A percentile compares a stretch with the other conserved stretches of the same genome.
These are phyloP conservation scores for Aulostomus chinensis DNA, from an alignment of 2,797 vertebrate species.

Conservation along the genomic window DNA sequence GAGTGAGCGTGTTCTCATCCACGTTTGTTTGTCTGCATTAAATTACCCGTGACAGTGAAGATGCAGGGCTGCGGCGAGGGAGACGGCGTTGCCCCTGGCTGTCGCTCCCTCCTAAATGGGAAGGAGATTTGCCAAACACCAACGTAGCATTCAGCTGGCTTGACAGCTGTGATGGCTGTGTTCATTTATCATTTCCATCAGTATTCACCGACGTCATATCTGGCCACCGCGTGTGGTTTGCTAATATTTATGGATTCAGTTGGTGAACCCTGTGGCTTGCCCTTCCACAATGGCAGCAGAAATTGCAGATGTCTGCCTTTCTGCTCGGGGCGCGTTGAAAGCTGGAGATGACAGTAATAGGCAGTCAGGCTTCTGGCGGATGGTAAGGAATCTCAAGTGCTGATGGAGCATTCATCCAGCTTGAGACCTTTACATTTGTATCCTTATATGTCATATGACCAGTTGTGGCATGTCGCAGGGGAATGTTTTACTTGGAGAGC, in stretches of 20 bases:
- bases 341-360: conserved; percentile 33
- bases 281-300: conserved; percentile 41
- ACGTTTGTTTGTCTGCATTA: too few relatives aligned
- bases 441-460: conserved; percentile 14
- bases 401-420: conserved; percentile 21
- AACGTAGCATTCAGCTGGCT: conserved; percentile 4
- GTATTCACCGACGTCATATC: conserved; percentile 54
- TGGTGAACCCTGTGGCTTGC: conserved; percentile 26
- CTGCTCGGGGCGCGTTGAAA: conserved; percentile 11
- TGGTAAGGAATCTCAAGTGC: conserved; percentile 26
- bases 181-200: conserved; percentile 40
- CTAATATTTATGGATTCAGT: conserved; percentile 42
- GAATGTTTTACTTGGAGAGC: conserved; percentile 9
- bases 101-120: conserved; percentile 3
- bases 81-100: conserved; percentile 36
- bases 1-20: too few relatives aligned
- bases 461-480: conserved; percentile 14
- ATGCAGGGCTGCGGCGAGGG: conserved; percentile 37
- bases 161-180: conserved; percentile 55
- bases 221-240: conserved; percentile 13
- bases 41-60: too few relatives aligned
- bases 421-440: conserved; percentile 4
- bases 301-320: conserved; percentile 27
- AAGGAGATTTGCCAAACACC: too few relatives aligned
- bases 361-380: conserved; percentile 10